Evolutionary conservation across 1,140 invertebrate species (phyloP), one percentile per base, ranked within the genome.

Genomic region (Riptortus pedestris): DNA sequence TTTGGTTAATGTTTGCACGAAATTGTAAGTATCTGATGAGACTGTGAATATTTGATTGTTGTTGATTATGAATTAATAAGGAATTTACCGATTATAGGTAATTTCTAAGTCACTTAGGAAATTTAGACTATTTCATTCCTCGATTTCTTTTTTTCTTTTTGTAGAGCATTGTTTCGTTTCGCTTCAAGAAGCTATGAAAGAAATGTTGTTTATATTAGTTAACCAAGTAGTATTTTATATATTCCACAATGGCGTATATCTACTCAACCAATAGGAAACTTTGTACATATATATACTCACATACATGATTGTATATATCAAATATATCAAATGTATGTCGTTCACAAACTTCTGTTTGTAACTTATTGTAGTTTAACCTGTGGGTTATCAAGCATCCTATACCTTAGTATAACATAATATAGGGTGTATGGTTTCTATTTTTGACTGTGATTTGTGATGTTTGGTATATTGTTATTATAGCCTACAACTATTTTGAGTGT

Each of bases 391-490:
- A 20, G 22, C 9, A 18, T 20, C 45, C 24, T 26, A 55, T 55
- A 55, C 51, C 51, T 55, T 24, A 24, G 51, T 55, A 22, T 26
- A 55, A 55, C 20, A 18, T 55, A 55, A 22, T 27, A 26, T 55
- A 22, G 51, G 51, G 51, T 26, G 51, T 55, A 55, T 27, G 51
- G 24, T 55, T 55, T 55, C 51, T 55, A 55, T 55, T 18, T 5
- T 55, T 55, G 51, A 55, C 51, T 55, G 51, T 55, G 51, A 55
- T 55, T 55, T 24, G 22, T 55, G 51, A 55, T 48, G 45, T 48
- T 27, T 55, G 51, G 51, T 2, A 55, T 55, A 55, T 24, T 55
- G 51, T 55, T 55, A 55, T 55, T 38, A 38, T 55, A 55, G 51
- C 24, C 51, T 55, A 55, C 51, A 27, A 24, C 18, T 55, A 55